Base-by-base conservation (phyloP, 2,888 invertebrate species). In the Congeria kusceri region DNA sequence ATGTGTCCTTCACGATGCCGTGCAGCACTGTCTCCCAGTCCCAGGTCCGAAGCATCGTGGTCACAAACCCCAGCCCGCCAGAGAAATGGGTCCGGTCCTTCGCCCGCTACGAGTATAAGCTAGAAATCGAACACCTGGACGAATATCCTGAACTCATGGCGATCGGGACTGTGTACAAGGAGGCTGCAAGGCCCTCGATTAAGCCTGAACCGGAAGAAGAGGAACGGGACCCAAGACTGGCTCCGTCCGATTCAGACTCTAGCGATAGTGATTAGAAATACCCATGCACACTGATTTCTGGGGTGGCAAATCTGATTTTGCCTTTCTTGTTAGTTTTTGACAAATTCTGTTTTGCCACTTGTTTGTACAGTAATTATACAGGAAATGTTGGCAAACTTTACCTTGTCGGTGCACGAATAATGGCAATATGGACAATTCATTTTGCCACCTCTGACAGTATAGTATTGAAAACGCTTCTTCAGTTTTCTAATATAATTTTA, bases 1-100 rank as follows among this genome's bases (percentile, higher is more conserved):
- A 96, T 93, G 98, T 99, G 44, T 98, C 99, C 94, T 99, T 99
- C 94, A 99, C 98, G 62, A 99, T 99, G 99, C 99, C 99, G 46
- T 91, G 92, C 62, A 92, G 91, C 47, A 98, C 98, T 93, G 95
- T 95, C 66, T 98, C 98, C 77, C 99, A 99, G 94, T 98, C 98
- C 69, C 99, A 98, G 47, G 97, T 98, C 86, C 95, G 99, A 87
- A 99, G 98, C 87, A 98, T 95, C 29, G 93, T 94, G 2, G 93
- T 94, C 13, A 92, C 92, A 44, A 94, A 93, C 71, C 90, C 90
- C 9, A 96, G 96, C 85, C 98, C 99, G 32, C 99, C 99, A 18
- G 99, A 99, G 95, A 99, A 99, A 95, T 99, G 98, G 94, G 99
- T 99, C 74, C 95, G 98, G 87, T 98, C 99, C 94, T 95, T 98